Base-by-base conservation (phyloP, 2,113 vertebrate genomes). In the Numenius arquata region DNA sequence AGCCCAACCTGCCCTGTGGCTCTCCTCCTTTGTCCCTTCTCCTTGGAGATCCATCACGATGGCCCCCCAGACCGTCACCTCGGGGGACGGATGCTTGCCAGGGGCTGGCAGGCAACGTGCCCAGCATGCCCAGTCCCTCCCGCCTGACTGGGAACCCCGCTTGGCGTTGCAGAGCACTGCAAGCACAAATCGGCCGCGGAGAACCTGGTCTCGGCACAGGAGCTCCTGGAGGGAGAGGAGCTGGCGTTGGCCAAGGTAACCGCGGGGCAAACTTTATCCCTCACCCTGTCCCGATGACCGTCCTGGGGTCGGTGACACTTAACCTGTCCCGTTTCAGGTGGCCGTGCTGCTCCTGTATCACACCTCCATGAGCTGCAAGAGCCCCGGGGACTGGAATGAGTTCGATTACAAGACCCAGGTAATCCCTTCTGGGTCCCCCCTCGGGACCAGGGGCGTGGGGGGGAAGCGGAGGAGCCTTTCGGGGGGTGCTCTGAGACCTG, bases 171-270 rank as follows among this genome's bases (percentile, higher is more conserved):
- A 99, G 99, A 98, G 78, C 98, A 98, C 20, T 98, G 98, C 96
- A 98, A 98, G 83, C 98, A 98, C 91, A 98, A 85, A 70, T 66
- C 95, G 9, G 76, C 93, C 8, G 38, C 73, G 6, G 98, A 98
- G 67, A 96, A 85, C 41, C 86, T 98, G 53, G 83, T 99, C 6
- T 98, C 98, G 5, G 96, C 96, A 78, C 97, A 98, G 85, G 97
- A 98, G 36, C 98, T 98, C 32, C 79, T 97, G 77, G 96, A 98
- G 52, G 98, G 98, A 6, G 96, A 97, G 66, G 98, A 98, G 43
- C 72, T 99, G 92, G 99, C 99, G 23, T 91, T 99, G 71, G 98
- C 99, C 93, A 99, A 99, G 99, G 99, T 99, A 97, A 89, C 4
- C 1, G 4, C 0, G 0, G 22, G 27, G 16, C 8, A 6, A 2